Evolutionary conservation across 1,140 invertebrate genomes (phyloP).

Genomic region (Aphelenchoides fujianensis): DNA sequence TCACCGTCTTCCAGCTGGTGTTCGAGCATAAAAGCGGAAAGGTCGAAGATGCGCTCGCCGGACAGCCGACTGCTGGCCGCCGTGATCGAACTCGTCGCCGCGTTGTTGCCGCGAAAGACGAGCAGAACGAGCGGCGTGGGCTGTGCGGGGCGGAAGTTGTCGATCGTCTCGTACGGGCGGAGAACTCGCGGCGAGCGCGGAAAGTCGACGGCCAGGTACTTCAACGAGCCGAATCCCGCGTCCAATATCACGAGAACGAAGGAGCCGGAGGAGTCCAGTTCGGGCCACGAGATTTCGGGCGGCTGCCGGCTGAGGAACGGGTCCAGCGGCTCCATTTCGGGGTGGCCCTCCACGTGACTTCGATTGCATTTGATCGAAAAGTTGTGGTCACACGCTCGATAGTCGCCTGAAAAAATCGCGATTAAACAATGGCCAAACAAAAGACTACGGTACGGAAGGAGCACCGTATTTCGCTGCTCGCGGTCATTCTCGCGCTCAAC

Average conservation of each 20-base stretch:
- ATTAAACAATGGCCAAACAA: not conserved
- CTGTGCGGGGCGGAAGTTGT: slow-evolving; percentile 52
- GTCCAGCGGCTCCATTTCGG: slow-evolving; percentile 45
- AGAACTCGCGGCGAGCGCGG: slow-evolving; percentile 50
- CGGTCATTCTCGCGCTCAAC: too few species aligned
- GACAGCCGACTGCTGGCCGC: slow-evolving; percentile 9
- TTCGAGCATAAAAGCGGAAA: slow-evolving; percentile 51
- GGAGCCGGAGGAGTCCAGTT: slow-evolving; percentile 43
- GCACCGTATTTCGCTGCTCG: not conserved
- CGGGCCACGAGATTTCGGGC: slow-evolving; percentile 53
- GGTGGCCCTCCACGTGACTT: slow-evolving; percentile 38
- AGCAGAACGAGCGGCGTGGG: slow-evolving; percentile 55
- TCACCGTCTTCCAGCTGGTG: slow-evolving; percentile 50
- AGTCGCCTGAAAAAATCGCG: slow-evolving; percentile 46
- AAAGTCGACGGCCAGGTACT: slow-evolving; percentile 54
- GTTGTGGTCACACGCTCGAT: slow-evolving; percentile 58
- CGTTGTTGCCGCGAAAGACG: slow-evolving; percentile 37
- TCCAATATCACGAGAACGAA: slow-evolving; percentile 48
- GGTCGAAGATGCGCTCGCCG: slow-evolving; percentile 45
- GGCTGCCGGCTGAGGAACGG: slow-evolving; percentile 42
- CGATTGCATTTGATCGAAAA: slow-evolving; percentile 31
- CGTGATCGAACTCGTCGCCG: slow-evolving; percentile 12
- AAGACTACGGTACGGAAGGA: not conserved
- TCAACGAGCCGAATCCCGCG: slow-evolving; percentile 52
- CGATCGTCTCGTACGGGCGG: slow-evolving; percentile 44